Base-by-base conservation (phyloP, 2,113 vertebrate genomes). In the Delphinus delphis region DNA sequence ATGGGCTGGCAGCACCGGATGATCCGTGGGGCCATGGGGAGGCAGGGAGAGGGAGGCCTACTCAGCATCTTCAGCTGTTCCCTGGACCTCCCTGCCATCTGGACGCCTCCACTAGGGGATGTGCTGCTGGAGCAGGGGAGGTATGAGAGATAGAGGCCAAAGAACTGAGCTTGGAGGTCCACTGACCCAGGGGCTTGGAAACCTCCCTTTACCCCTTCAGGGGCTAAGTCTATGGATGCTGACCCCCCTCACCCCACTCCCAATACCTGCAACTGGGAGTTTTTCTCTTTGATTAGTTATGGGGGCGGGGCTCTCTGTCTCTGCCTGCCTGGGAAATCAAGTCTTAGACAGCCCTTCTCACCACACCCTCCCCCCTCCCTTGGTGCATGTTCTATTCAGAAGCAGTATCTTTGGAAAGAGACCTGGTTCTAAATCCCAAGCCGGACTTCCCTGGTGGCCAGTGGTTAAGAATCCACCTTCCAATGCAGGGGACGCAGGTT, bases 1-100 rank as follows among this genome's bases (percentile, higher is more conserved):
- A 93, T 65, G 94, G 41, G 80, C 90, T 7, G 0, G 68, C 85
- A 31, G 88, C 50, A 87, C 93, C 91, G 95, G 94, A 77, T 92
- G 97, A 97, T 97, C 76, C 10, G 0, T 97, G 96, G 93, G 79
- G 76, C 93, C 97, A 97, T 77, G 47, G 82, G 86, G 58, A 73
- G 67, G 17, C 17, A 36, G 63, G 31, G 47, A 4, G 38, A 25
- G 17, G n/a, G 36, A 60, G 47, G 71, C 71, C 89, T 63, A 33
- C 25, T 96, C 89, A 62, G 92, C 95, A 76, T 93, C 79, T 67
- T 93, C 50, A 10, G 93, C 70, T 80, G 68, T 76, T 93, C 80
- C 62, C 84, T 60, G 44, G 88, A 47, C 60, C 84, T 96, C 86
- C 93, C 88, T 93, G 84, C 86, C 95, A 73, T 84, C 89, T 76